Evolutionary conservation across 2,888 invertebrate species (phyloP).

Genomic region (Erebia aethiops): DNA sequence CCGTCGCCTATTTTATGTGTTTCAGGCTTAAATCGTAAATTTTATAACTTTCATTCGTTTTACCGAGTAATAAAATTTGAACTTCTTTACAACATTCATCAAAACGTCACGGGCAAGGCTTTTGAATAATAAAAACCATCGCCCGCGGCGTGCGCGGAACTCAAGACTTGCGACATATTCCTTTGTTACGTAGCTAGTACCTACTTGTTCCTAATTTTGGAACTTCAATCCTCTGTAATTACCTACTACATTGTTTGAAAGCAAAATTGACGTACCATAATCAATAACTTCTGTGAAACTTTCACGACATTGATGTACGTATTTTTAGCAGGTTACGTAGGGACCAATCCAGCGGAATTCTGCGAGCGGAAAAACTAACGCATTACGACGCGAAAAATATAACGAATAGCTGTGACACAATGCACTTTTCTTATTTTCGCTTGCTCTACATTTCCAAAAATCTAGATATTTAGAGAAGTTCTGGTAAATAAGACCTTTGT

Average conservation of each 20-base stretch:
- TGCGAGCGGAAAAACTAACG: too few species aligned
- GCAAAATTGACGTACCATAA: background rate
- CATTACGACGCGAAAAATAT: too few species aligned
- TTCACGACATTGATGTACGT: background rate
- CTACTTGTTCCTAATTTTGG: conserved; percentile 27
- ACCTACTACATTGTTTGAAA: conserved; percentile 22
- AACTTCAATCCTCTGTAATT: conserved; percentile 30
- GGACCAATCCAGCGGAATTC: too few species aligned
- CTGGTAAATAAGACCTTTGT: too few species aligned
- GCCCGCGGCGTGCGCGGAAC: conserved; percentile 41
- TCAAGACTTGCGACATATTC: conserved; percentile 35
- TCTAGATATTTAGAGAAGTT: too few species aligned
- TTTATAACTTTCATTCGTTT: conserved; percentile 62
- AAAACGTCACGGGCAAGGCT: conserved; percentile 72
- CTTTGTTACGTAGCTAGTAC: conserved; percentile 26
- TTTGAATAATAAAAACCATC: conserved; percentile 74
- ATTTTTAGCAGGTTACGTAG: background rate
- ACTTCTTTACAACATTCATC: conserved; percentile 77
- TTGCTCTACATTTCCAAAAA: too few species aligned
- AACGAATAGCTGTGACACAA: too few species aligned
- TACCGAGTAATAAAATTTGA: conserved; percentile 69
- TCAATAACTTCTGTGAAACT: background rate
- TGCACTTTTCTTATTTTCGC: too few species aligned
- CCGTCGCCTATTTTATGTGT: too few species aligned
- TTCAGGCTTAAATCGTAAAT: conserved; percentile 54